Conservation (phyloP, 2,797 vertebrate genomes). For the Numenius phaeopus region DNA sequence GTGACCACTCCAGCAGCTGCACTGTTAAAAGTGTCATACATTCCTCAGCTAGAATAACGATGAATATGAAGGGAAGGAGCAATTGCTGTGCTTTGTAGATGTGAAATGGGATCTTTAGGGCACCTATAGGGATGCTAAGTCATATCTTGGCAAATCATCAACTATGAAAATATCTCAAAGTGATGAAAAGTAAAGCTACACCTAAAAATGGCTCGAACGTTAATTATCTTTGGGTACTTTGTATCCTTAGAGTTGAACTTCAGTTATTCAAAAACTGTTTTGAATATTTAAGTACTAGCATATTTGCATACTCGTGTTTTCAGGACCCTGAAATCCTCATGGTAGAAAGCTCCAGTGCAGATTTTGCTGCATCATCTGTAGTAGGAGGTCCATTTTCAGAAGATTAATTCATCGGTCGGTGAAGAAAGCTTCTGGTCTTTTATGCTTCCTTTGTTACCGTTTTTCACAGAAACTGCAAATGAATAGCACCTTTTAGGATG, state of each 20-base stretch:
- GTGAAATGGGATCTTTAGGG: background rate
- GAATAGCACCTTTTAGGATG: background rate
- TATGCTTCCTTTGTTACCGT: background rate
- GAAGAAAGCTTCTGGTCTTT: background rate
- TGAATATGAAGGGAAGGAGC: background rate
- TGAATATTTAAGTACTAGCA: background rate
- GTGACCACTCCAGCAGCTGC: background rate
- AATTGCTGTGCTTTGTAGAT: background rate
- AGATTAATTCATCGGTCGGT: background rate
- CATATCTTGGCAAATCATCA: background rate
- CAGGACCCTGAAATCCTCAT: background rate
- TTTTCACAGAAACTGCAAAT: background rate
- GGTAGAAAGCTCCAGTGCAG: background rate
- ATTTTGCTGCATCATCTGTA: background rate
- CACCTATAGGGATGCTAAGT: background rate
- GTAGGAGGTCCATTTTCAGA: background rate
- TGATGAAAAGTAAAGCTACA: background rate
- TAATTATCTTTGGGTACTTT: background rate
- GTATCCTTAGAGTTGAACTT: background rate
- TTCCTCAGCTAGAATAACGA: background rate
- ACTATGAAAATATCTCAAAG: background rate
- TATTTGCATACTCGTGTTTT: background rate
- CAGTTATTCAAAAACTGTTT: background rate
- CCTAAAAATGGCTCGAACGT: background rate
- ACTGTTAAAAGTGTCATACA: background rate